Evolutionary conservation across 1,140 invertebrate species (phyloP).

Genomic region (Myzus persicae): DNA sequence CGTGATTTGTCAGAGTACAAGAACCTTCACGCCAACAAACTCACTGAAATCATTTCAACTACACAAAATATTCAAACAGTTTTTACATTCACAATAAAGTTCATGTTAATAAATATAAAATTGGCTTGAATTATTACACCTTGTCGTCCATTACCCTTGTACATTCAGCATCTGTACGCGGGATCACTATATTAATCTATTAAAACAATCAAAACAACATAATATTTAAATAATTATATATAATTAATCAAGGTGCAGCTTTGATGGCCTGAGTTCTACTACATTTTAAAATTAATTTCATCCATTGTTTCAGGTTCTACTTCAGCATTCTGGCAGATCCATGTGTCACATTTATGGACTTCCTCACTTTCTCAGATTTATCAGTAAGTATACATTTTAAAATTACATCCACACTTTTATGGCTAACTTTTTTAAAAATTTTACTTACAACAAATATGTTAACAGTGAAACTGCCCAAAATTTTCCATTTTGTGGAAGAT

Average conservation of each 20-base stretch:
- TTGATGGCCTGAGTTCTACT: neutral
- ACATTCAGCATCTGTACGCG: no score
- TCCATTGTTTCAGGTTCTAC: neutral
- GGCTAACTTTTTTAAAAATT: neutral
- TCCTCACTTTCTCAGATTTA: constrained; percentile 24
- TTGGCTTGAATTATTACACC: no score
- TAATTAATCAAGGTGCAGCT: neutral
- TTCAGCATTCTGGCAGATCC: neutral
- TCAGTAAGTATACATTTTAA: neutral
- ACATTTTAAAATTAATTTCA: neutral
- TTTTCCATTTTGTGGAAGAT: neutral
- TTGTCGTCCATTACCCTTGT: no score
- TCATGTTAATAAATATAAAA: no score
- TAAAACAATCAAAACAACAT: neutral
- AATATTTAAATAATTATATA: neutral
- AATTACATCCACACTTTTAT: neutral
- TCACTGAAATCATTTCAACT: no score
- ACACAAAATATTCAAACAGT: no score
- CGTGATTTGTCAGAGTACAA: no score
- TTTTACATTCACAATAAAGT: no score
- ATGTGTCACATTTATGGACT: constrained; percentile 38
- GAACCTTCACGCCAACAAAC: no score
- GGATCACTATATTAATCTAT: no score
- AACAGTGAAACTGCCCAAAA: constrained; percentile 24
- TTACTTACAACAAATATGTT: neutral